phyloP scores from a whole-genome alignment of 2,113 vertebrate species.

The Tragelaphus scriptus region DNA sequence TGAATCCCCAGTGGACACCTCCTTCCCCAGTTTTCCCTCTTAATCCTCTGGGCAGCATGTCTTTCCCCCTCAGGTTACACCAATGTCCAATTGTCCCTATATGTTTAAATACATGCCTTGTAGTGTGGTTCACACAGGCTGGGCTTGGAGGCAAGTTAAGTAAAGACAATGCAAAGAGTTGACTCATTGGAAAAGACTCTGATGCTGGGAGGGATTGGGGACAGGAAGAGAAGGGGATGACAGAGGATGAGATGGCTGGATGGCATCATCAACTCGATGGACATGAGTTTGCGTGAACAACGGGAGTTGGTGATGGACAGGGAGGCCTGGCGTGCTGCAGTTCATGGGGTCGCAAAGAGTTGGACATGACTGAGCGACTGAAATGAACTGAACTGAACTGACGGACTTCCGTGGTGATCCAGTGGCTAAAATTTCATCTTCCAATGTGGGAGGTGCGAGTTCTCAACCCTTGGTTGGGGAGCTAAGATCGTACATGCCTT shows the following conservation, averaged over 20 bases:
- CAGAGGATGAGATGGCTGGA: no score
- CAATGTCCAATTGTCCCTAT: background rate
- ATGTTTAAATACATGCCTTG: background rate
- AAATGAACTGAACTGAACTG: no score
- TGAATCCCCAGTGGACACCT: background rate
- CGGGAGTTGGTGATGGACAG: no score
- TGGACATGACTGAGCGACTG: no score
- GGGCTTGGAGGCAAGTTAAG: background rate
- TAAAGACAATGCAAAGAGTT: background rate
- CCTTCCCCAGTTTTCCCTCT: background rate
- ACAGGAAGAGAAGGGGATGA: no score
- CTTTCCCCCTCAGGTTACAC: background rate
- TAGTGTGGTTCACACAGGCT: background rate
- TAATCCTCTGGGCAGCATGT: background rate
- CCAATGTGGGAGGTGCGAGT: background rate
- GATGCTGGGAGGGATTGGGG: no score
- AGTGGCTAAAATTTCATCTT: background rate
- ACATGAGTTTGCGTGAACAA: no score
- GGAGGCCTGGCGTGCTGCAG: no score
- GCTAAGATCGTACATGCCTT: background rate
- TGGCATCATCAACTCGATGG: no score
- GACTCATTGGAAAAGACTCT: no score
- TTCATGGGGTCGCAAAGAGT: no score
- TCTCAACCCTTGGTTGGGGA: background rate
- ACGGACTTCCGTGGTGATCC: rapidly evolving